phyloP scores from a whole-genome alignment of 2,113 vertebrate species.

The Ammospiza caudacuta region DNA sequence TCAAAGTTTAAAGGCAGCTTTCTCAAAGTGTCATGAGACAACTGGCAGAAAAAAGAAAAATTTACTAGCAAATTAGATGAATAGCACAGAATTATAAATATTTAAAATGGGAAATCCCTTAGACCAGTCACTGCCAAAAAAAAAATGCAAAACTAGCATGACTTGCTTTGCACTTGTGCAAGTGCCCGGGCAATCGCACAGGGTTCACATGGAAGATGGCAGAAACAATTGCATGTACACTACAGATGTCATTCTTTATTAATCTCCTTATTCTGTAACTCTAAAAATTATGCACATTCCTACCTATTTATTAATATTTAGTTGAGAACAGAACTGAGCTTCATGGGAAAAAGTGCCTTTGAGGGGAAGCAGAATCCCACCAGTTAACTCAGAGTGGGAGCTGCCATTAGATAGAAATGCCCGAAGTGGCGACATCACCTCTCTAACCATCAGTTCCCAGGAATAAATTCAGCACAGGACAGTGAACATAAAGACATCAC shows the following conservation, averaged over 20 bases:
- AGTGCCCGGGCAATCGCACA: neutral
- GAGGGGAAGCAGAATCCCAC: neutral
- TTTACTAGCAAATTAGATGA: neutral
- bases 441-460: neutral
- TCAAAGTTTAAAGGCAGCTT: neutral
- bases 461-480: neutral
- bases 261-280: neutral
- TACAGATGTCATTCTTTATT: neutral
- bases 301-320: neutral
- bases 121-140: neutral
- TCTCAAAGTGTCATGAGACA: neutral
- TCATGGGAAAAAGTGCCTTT: neutral
- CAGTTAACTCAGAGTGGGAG: neutral
- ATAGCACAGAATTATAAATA: neutral
- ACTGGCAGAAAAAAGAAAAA: neutral
- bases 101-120: neutral
- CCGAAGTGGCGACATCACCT: neutral
- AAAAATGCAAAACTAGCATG: neutral
- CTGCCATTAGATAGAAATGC: neutral
- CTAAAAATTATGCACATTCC: neutral
- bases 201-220: accelerated
- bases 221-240: neutral
- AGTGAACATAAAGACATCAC: neutral
- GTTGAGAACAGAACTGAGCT: neutral
- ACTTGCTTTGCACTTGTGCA: neutral